Percentiles rank a stretch among this genome's conserved stretches.
phyloP scores from a whole-genome alignment of 2,888 invertebrate genomes.

The Criorhina ranunculi region DNA sequence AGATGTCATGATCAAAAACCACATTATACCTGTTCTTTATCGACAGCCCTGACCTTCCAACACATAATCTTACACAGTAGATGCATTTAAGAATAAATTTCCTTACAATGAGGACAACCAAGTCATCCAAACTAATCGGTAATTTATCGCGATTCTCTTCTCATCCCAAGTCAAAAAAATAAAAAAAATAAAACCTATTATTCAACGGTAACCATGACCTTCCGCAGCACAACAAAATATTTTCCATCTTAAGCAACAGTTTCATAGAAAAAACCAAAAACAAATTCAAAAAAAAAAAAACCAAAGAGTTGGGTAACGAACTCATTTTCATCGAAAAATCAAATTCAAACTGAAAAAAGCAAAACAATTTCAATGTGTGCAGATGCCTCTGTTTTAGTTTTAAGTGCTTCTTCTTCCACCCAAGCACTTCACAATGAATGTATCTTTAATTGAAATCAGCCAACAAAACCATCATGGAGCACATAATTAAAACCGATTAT shows the following conservation, averaged over 20 bases:
- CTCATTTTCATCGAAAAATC: conserved; percentile 26
- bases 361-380: conserved; percentile 4
- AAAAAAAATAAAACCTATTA: conserved; percentile 14
- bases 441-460: conserved; percentile 73
- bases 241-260: conserved; percentile 21
- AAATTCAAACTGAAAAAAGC: background rate
- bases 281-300: conserved; percentile 17
- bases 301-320: conserved; percentile 61
- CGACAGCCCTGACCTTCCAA: no score
- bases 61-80: no score
- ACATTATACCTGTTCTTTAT: no score
- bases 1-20: no score
- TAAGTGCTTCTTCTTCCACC: conserved; percentile 32
- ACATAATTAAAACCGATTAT: conserved; percentile 71
- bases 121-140: no score
- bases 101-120: no score
- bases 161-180: background rate
- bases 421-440: conserved; percentile 46
- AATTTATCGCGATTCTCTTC: conserved; percentile 4
- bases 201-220: conserved; percentile 38
- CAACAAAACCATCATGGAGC: conserved; percentile 62
- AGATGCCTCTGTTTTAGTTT: conserved; percentile 62
- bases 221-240: conserved; percentile 18
- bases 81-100: no score
- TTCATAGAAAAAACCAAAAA: conserved; percentile 22